These are phyloP conservation scores for Lasaia peninsularis DNA, from an alignment of 1,140 invertebrate species.

Conservation along the genomic window DNA sequence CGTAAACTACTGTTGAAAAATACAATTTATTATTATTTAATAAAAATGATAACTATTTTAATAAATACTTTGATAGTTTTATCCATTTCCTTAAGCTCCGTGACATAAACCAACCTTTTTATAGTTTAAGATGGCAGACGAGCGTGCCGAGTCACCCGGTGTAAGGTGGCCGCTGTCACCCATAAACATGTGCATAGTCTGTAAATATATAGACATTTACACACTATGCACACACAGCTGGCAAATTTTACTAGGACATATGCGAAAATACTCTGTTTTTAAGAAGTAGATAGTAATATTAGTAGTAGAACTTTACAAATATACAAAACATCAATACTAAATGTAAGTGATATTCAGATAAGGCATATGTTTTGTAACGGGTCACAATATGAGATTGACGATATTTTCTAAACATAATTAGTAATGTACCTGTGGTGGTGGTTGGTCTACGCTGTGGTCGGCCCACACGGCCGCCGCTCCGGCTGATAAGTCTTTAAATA, in stretches of 20 bases:
- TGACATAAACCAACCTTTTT: slow-evolving; percentile 8
- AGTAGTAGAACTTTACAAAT: too few relatives aligned
- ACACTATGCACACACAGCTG: slow-evolving; percentile 4
- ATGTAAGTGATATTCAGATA: too few relatives aligned
- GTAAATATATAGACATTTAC: slow-evolving; percentile 14
- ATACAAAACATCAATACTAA: too few relatives aligned
- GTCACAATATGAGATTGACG: not conserved
- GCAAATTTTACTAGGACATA: not conserved
- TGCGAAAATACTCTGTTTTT: not conserved
- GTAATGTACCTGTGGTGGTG: slow-evolving; percentile 47
- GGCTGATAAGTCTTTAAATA: slow-evolving; percentile 60
- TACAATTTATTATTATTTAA: too few relatives aligned
- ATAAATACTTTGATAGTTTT: not conserved
- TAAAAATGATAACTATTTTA: not conserved
- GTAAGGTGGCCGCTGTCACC: slow-evolving; percentile 8
- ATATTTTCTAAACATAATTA: not conserved
- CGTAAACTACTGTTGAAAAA: too few relatives aligned
- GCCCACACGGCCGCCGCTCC: slow-evolving; percentile 51
- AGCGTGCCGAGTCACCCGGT: slow-evolving; percentile 7
- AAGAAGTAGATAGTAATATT: not conserved
- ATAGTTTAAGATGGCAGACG: slow-evolving; percentile 1
- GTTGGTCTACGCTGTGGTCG: slow-evolving; percentile 48
- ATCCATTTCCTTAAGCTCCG: not conserved
- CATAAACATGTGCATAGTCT: slow-evolving; percentile 12
- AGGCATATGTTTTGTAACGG: too few relatives aligned